Conservation (phyloP, 2,888 invertebrate species). For the Drosophila robusta region DNA sequence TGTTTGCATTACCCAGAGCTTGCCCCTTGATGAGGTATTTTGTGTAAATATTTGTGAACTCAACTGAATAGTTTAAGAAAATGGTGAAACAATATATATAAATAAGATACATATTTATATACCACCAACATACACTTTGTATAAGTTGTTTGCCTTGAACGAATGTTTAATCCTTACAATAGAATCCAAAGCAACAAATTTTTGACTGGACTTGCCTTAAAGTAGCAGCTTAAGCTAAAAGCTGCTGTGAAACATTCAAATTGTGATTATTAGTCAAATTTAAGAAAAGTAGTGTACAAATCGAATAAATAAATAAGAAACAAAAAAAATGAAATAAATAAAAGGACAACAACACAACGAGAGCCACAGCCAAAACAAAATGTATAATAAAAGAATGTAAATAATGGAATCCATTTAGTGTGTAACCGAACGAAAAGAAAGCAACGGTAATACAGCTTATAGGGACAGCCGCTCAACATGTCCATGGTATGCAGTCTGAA, state of each 20-base stretch:
- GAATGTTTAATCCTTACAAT: not conserved
- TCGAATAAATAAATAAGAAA: slow-evolving; percentile 22
- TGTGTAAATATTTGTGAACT: too few relatives aligned
- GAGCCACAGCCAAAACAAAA: slow-evolving; percentile 12
- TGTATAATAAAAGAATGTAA: not conserved
- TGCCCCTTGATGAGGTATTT: too few relatives aligned
- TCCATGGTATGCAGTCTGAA: slow-evolving; percentile 80
- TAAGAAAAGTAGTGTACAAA: slow-evolving; percentile 43
- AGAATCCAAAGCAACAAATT: slow-evolving; percentile 41
- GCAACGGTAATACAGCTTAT: slow-evolving; percentile 1
- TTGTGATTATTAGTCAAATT: slow-evolving; percentile 75
- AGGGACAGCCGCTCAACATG: slow-evolving; percentile 55
- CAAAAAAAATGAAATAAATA: slow-evolving; percentile 12
- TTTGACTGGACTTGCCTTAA: slow-evolving; percentile 75
- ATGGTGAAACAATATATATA: too few relatives aligned
- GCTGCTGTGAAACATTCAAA: slow-evolving; percentile 51
- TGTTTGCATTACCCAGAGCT: too few relatives aligned
- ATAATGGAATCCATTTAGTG: slow-evolving; percentile 24
- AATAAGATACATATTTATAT: not conserved
- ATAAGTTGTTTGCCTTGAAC: not conserved
- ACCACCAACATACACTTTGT: not conserved
- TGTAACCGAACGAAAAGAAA: slow-evolving; percentile 4
- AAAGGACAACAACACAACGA: not conserved
- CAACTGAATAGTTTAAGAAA: too few relatives aligned
- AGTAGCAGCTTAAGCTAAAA: slow-evolving; percentile 63